phyloP scores from a whole-genome alignment of 2,113 vertebrate genomes.

The Ardeotis arabs region DNA sequence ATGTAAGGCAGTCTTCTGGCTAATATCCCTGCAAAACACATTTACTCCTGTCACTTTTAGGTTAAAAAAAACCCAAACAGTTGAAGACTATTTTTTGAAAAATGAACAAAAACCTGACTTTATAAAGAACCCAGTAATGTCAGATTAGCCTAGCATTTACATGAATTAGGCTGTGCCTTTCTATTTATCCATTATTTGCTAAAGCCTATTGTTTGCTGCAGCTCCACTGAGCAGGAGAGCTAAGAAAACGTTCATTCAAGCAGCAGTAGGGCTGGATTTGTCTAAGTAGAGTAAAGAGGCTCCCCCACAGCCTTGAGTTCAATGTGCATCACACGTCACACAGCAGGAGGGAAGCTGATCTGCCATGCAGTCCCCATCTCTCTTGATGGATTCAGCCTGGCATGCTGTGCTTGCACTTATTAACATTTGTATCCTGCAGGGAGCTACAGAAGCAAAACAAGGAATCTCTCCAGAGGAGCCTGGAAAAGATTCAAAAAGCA shows the following conservation, averaged over 20 bases:
- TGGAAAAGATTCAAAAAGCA: not conserved
- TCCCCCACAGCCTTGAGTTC: not conserved
- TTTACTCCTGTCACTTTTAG: not conserved
- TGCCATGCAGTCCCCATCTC: not conserved
- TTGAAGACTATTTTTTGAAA: not conserved
- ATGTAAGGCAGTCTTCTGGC: not conserved
- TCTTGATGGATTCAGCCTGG: not conserved
- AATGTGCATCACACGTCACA: not conserved
- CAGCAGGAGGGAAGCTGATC: constrained; percentile 13
- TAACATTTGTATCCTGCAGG: constrained; percentile 27
- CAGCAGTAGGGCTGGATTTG: not conserved
- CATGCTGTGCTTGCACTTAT: not conserved
- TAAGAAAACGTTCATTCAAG: not conserved
- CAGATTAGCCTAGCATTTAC: not conserved
- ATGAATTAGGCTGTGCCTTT: not conserved
- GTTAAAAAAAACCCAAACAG: not conserved
- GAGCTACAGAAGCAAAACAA: constrained; percentile 29
- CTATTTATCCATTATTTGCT: not conserved
- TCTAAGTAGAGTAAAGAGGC: not conserved
- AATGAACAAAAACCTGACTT: not conserved
- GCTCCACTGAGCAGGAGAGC: not conserved
- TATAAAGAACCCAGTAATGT: not conserved
- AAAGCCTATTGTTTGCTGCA: not conserved
- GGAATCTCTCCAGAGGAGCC: not conserved
- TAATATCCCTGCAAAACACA: not conserved